Base-by-base conservation (phyloP, 2,797 vertebrate species). In the Catostomus latipinnis region DNA sequence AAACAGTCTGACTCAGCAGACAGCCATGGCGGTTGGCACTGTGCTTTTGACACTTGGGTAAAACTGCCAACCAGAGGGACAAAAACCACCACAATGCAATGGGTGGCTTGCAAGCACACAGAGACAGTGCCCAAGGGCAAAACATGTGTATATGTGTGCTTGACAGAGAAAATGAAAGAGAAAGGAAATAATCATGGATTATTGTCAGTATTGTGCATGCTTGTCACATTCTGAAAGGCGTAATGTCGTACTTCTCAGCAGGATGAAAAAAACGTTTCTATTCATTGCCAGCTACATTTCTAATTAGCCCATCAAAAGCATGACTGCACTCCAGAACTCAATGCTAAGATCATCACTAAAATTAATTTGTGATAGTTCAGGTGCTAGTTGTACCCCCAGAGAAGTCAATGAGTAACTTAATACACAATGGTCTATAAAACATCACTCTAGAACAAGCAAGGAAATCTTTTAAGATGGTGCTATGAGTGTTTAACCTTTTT, bases 1-100 rank as follows among this genome's bases (percentile, higher is more conserved):
- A 92, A 90, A 90, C 87, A 90, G 78, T 88, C 92, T 93, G 92
- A 94, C 86, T 94, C 92, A 93, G 93, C 90, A 90, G 83, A 82
- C 71, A 48, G 71, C 45, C 9, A 71, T 83, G 76, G 76, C 74
- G 6, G 71, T 81, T 82, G 66, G 69, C 22, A 22, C 66, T 76
- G 69, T 50, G 65, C 79, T 67, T 82, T 62, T 70, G 62, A 80
- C 66, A 67, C 18, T 63, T 12, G 16, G 53, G 78, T 75, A 81
- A 83, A 82, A 81, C 67, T 86, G 86, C 83, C 84, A 82, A 82
- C 76, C 86, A 86, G 73, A 75, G 85, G 89, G 83, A 85, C 76
- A 93, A 93, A 93, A 91, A 92, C 87, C 84, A 83, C 84, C 84
- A 84, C 74, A 76, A 81, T 87, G 86, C 87, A 75, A 79, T 18